Conservation (phyloP, 2,113 vertebrate genomes). For the Lepisosteus oculatus region DNA sequence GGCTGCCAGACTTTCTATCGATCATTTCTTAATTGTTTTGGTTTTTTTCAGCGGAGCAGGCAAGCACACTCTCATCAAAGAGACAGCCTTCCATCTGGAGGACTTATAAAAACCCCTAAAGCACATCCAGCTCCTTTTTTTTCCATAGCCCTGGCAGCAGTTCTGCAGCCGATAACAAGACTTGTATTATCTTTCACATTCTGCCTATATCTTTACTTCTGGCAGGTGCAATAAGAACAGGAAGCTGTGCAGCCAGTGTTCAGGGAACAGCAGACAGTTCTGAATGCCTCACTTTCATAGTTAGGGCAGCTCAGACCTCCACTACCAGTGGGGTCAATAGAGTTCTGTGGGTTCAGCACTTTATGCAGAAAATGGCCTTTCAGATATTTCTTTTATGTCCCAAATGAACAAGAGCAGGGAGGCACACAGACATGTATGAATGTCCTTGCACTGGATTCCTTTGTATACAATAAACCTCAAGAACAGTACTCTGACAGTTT, state of each 20-base stretch:
- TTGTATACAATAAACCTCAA: constrained; percentile 13
- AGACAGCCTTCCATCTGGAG: constrained; percentile 32
- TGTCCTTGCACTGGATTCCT: constrained; percentile 26
- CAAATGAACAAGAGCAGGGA: constrained; percentile 5
- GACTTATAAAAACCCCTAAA: constrained; percentile 25
- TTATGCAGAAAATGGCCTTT: constrained; percentile 24
- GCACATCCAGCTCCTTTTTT: constrained; percentile 21
- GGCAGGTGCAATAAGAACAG: constrained; percentile 31
- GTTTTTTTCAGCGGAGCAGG: constrained; percentile 27
- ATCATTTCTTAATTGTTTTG: constrained; percentile 18
- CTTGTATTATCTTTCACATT: constrained; percentile 27
- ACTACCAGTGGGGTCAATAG: neutral
- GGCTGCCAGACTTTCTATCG: constrained; percentile 32
- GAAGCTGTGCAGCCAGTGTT: constrained; percentile 11
- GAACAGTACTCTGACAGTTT: neutral
- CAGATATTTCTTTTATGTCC: constrained; percentile 32
- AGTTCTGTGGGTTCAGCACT: constrained; percentile 10
- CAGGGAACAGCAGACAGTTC: constrained; percentile 21
- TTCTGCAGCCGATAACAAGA: constrained; percentile 30
- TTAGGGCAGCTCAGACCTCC: constrained; percentile 10
- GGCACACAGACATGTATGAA: constrained; percentile 26
- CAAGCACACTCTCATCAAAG: constrained; percentile 41
- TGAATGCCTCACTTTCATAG: constrained; percentile 34
- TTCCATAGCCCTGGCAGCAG: neutral
- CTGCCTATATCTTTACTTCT: constrained; percentile 8